Conservation (phyloP, 2,797 vertebrate genomes). For the Vespertilio murinus region DNA sequence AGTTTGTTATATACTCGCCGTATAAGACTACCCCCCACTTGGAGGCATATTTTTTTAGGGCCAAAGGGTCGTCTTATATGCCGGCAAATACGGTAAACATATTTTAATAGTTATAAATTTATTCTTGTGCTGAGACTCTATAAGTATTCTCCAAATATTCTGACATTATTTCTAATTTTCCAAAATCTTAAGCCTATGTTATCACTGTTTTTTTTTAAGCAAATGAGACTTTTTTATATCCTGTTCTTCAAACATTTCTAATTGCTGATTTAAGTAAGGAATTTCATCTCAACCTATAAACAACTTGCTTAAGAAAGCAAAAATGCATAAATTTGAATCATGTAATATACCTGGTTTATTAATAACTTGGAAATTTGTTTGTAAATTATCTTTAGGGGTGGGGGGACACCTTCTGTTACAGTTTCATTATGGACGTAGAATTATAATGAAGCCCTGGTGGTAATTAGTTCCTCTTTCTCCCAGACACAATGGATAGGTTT, state of each 20-base stretch:
- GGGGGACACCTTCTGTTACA: background rate
- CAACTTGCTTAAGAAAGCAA: background rate
- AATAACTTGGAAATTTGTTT: background rate
- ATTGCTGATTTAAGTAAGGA: background rate
- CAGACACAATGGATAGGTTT: background rate
- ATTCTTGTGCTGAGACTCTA: background rate
- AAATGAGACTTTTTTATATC: background rate
- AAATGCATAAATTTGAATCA: background rate
- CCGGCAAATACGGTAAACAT: too few relatives aligned
- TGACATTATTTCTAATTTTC: background rate
- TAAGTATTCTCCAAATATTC: constrained; percentile 3
- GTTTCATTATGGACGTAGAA: background rate
- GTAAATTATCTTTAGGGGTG: background rate
- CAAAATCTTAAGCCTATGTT: background rate
- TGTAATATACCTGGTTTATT: background rate
- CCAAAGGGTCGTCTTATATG: too few relatives aligned
- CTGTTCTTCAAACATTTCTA: background rate
- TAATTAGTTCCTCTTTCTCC: background rate
- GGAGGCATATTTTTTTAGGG: too few relatives aligned
- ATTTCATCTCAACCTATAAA: background rate
- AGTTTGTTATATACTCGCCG: too few relatives aligned
- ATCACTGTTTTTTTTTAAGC: background rate
- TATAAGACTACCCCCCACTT: too few relatives aligned
- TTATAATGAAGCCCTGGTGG: background rate
- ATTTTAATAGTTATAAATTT: background rate